phyloP scores from a whole-genome alignment of 2,113 vertebrate genomes.

The Sebastes fasciatus region DNA sequence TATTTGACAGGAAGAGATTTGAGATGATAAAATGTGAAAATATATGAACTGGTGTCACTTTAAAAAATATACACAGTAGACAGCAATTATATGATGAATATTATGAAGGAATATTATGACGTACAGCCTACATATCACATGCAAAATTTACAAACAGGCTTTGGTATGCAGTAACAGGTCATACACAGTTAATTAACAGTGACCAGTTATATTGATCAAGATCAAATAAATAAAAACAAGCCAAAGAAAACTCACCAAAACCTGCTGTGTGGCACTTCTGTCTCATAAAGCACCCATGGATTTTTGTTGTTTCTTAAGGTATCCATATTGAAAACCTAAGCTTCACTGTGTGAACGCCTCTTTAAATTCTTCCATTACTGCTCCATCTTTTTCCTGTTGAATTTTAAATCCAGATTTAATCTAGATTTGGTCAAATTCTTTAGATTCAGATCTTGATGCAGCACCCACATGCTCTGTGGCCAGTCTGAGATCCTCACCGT shows the following conservation, averaged over 20 bases:
- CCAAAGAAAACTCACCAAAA: constrained; percentile 65
- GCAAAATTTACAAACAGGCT: background rate
- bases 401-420: background rate
- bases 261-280: constrained; percentile 69
- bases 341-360: background rate
- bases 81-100: background rate
- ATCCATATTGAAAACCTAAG: constrained; percentile 51
- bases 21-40: background rate
- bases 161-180: background rate
- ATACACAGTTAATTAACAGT: background rate
- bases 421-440: background rate
- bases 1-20: background rate
- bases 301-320: constrained; percentile 28
- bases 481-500: constrained; percentile 2
- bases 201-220: background rate
- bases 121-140: background rate
- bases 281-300: constrained; percentile 73
- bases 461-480: background rate
- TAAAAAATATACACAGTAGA: background rate
- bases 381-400: background rate
- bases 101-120: background rate
- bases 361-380: background rate
- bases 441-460: background rate
- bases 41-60: background rate
- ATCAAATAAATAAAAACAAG: background rate